phyloP scores from a whole-genome alignment of 2,797 vertebrate species.

The Poecilia picta region DNA sequence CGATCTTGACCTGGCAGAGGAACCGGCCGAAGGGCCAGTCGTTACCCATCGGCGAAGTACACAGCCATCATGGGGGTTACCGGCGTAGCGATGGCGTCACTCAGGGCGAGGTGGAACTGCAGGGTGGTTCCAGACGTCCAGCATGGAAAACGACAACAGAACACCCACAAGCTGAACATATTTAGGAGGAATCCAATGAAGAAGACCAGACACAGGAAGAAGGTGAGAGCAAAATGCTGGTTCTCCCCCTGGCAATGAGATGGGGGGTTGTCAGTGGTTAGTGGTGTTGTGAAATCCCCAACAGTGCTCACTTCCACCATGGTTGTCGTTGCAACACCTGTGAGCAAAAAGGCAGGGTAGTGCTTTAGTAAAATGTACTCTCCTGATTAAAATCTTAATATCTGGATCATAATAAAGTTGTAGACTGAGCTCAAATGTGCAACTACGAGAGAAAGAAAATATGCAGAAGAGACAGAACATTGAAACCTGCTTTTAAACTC shows the following conservation, averaged over 20 bases:
- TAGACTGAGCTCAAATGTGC: background rate
- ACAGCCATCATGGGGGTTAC: slow-evolving; percentile 68
- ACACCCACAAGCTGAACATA: slow-evolving; percentile 72
- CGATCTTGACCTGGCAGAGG: slow-evolving; percentile 73
- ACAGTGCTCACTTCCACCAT: slow-evolving; percentile 2
- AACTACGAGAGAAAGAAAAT: background rate
- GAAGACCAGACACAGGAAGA: slow-evolving; percentile 70
- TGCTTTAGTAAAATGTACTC: background rate
- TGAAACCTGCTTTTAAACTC: background rate
- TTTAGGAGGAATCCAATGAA: slow-evolving; percentile 74
- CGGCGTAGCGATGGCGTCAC: slow-evolving; percentile 70
- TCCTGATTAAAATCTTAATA: background rate
- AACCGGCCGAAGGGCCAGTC: slow-evolving; percentile 72
- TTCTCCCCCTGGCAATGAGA: slow-evolving; percentile 25
- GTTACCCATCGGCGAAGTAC: slow-evolving; percentile 65
- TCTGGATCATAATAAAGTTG: background rate
- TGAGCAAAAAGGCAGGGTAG: background rate
- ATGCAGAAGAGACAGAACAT: background rate
- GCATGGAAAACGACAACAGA: slow-evolving; percentile 68
- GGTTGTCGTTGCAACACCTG: slow-evolving; percentile 3
- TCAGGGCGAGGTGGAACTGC: slow-evolving; percentile 81
- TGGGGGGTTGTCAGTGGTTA: slow-evolving; percentile 33
- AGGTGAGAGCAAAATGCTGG: slow-evolving; percentile 52
- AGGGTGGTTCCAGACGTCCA: slow-evolving; percentile 77
- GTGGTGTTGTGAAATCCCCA: background rate